phyloP scores from a whole-genome alignment of 2,113 vertebrate species.

The Pygoscelis adeliae region DNA sequence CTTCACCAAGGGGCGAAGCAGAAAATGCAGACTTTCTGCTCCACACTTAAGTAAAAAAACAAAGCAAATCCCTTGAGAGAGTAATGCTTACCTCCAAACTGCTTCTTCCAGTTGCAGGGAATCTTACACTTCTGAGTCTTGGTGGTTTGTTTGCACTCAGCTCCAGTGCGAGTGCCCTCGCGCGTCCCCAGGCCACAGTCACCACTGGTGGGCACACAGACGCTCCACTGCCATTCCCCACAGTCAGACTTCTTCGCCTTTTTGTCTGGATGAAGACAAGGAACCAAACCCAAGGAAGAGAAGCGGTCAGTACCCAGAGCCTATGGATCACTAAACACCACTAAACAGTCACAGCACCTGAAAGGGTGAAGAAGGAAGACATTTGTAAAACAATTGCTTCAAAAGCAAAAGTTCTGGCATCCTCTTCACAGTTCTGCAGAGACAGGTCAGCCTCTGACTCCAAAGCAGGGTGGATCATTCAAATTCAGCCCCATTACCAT shows the following conservation, averaged over 20 bases:
- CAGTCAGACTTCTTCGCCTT: conserved; percentile 95
- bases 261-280: conserved; percentile 80
- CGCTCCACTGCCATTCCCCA: conserved; percentile 97
- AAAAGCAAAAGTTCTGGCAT: not conserved
- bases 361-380: not conserved
- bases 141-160: conserved; percentile 93
- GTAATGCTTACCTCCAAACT: conserved; percentile 87
- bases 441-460: not conserved
- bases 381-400: rapidly evolving
- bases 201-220: conserved; percentile 91
- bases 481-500: not conserved
- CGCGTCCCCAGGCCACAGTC: conserved; percentile 95
- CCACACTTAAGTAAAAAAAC: not conserved
- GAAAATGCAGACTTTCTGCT: not conserved
- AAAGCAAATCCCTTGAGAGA: not conserved
- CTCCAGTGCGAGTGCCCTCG: conserved; percentile 90
- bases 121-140: conserved; percentile 99
- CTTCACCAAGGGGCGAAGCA: not conserved
- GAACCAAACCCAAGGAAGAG: not conserved
- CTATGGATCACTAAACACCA: not conserved
- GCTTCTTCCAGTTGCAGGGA: conserved; percentile 99
- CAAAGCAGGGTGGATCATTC: not conserved
- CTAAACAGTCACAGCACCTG: not conserved
- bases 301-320: not conserved
- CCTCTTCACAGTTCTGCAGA: not conserved